A percentile compares a stretch with the other conserved stretches of the same genome.
Evolutionary conservation across 2,888 invertebrate genomes (phyloP).

Genomic region (Ischnura elegans): DNA sequence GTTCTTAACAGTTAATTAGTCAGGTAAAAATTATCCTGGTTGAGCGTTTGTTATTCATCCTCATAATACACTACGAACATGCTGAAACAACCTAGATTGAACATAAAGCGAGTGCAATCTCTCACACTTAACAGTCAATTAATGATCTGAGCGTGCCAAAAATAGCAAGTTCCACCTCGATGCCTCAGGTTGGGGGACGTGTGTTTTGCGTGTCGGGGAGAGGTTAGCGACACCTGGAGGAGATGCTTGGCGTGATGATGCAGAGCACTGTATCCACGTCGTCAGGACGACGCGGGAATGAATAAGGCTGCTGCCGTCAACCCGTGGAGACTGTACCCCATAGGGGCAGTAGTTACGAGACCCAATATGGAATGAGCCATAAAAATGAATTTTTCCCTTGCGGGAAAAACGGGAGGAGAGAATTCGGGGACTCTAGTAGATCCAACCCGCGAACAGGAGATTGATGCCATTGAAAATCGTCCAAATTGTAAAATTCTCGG

Average conservation of each 20-base stretch:
- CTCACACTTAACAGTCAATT: neutral
- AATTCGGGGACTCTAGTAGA: no score
- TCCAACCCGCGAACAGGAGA: no score
- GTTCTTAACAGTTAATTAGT: no score
- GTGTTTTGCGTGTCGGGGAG: neutral
- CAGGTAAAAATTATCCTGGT: no score
- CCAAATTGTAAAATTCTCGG: no score
- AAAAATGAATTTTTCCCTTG: neutral
- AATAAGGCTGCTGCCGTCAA: neutral
- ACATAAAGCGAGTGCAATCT: no score
- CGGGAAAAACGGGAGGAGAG: neutral
- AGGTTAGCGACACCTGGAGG: neutral
- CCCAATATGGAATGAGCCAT: constrained; percentile 5
- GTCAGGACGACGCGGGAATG: neutral
- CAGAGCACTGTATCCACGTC: neutral
- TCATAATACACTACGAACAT: no score
- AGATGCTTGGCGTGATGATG: neutral
- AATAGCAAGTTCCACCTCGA: neutral
- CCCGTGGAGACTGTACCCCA: neutral
- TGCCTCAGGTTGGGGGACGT: neutral
- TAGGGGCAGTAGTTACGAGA: neutral
- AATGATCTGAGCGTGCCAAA: neutral
- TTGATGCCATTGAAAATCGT: no score
- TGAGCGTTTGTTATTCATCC: no score
- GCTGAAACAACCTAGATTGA: no score